phyloP scores from a whole-genome alignment of 2,113 vertebrate genomes.

The Spheniscus mendiculus region DNA sequence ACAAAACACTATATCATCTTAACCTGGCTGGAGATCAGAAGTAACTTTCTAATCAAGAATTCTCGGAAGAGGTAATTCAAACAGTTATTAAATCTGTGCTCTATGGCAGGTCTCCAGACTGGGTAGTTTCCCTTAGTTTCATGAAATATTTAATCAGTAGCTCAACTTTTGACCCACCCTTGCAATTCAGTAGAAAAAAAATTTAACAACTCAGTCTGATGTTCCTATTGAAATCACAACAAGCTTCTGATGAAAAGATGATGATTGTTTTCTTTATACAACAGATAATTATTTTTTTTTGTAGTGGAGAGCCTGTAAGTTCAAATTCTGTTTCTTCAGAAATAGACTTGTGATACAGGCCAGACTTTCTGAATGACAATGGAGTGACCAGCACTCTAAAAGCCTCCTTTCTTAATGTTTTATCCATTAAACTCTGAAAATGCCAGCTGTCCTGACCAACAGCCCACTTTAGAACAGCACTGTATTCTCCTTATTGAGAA shows the following conservation, averaged over 20 bases:
- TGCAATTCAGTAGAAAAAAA: background rate
- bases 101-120: background rate
- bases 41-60: background rate
- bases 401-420: background rate
- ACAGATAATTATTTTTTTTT: accelerated
- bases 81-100: background rate
- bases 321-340: background rate
- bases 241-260: background rate
- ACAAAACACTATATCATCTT: background rate
- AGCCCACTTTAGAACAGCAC: background rate
- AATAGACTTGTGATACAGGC: background rate
- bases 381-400: background rate
- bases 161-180: background rate
- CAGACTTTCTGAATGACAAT: background rate
- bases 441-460: background rate
- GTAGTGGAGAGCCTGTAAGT: accelerated
- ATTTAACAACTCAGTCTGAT: background rate
- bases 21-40: background rate
- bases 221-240: background rate
- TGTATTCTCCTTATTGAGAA: background rate
- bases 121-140: background rate
- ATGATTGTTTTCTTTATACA: background rate
- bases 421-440: background rate
- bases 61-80: background rate
- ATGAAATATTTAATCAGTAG: background rate